These are phyloP conservation scores for Chrysolina americana DNA, from an alignment of 2,888 invertebrate species.

Conservation along the genomic window DNA sequence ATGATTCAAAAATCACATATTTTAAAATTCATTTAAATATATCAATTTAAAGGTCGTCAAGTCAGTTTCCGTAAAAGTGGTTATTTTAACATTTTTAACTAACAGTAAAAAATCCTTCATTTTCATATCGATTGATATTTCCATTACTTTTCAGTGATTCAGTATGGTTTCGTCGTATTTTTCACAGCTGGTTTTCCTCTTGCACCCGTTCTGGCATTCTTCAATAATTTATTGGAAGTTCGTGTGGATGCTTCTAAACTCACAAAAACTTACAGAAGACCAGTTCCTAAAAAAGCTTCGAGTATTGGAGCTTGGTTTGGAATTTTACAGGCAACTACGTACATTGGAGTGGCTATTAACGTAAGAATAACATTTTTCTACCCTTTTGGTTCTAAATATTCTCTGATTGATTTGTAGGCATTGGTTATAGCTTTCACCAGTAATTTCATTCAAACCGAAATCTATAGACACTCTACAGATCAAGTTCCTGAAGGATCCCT, in stretches of 20 bases:
- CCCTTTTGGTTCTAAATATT: constrained; percentile 8
- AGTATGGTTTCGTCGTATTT: constrained; percentile 78
- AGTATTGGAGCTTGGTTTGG: constrained; percentile 62
- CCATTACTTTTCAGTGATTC: constrained; percentile 70
- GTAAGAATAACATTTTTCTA: constrained; percentile 51
- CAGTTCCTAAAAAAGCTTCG: constrained; percentile 54
- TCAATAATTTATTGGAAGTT: constrained; percentile 77
- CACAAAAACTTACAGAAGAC: constrained; percentile 56
- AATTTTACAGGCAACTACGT: constrained; percentile 62
- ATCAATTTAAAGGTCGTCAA: too few relatives aligned
- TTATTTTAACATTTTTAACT: too few relatives aligned
- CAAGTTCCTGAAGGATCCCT: constrained; percentile 51
- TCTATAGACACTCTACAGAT: constrained; percentile 45
- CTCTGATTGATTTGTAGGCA: constrained; percentile 57
- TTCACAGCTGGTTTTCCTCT: constrained; percentile 79
- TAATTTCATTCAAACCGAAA: constrained; percentile 56
- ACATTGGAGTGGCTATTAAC: constrained; percentile 62
- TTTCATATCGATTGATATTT: too few relatives aligned
- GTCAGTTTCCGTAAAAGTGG: too few relatives aligned
- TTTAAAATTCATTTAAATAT: background rate
- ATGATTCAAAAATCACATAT: background rate
- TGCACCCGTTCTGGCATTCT: constrained; percentile 76
- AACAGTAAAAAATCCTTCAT: too few relatives aligned
- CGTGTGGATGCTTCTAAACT: constrained; percentile 63
- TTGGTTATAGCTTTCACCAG: constrained; percentile 63